Percentiles rank a stretch among this genome's conserved stretches.
phyloP scores from a whole-genome alignment of 2,797 vertebrate species.

The Gymnocypris eckloni region DNA sequence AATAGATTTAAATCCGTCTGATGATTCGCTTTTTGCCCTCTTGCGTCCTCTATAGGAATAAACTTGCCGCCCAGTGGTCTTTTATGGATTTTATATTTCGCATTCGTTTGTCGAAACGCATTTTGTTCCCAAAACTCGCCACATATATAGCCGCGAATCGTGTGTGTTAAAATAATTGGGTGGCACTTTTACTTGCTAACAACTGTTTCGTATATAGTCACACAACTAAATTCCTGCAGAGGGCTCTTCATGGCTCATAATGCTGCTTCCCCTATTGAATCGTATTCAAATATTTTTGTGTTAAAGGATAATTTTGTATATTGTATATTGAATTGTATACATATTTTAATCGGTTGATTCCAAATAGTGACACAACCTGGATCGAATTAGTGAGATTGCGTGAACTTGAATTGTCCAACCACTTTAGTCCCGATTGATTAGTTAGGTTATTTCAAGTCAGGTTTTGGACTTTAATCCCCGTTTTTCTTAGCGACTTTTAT shows the following conservation, averaged over 20 bases:
- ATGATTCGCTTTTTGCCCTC: too few species aligned
- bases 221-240: neutral
- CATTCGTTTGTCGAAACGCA: neutral
- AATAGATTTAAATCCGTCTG: too few species aligned
- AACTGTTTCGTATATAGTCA: too few species aligned
- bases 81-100: neutral
- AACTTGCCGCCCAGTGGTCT: too few species aligned
- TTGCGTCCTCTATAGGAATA: too few species aligned
- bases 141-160: slow-evolving; percentile 55
- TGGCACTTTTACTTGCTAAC: neutral
- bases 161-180: neutral
- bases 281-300: neutral
- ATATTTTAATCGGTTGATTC: neutral
- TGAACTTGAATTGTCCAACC: too few species aligned
- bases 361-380: neutral
- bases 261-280: accelerated
- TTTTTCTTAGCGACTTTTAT: too few species aligned
- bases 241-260: slow-evolving; percentile 13
- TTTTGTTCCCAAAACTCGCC: slow-evolving; percentile 54
- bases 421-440: too few species aligned
- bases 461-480: too few species aligned
- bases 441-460: too few species aligned
- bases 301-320: too few species aligned
- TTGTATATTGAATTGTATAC: neutral
- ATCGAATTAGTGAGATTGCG: too few species aligned